phyloP scores from a whole-genome alignment of 2,113 vertebrate genomes.

The Cygnus buccinator region DNA sequence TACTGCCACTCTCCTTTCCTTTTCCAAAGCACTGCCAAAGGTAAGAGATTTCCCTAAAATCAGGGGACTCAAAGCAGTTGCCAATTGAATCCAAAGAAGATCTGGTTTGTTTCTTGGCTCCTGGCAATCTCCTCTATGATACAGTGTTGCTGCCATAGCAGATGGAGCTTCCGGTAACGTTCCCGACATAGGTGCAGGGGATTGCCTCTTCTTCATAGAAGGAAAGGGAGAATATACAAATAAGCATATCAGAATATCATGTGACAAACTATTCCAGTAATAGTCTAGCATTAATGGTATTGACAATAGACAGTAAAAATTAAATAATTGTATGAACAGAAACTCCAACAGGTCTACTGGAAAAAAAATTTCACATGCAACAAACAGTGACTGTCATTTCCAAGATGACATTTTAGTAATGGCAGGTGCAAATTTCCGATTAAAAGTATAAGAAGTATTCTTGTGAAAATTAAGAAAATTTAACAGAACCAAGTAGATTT shows the following conservation, averaged over 20 bases:
- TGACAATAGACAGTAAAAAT: neutral
- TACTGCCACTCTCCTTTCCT: neutral
- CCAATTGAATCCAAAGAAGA: conserved; percentile 95
- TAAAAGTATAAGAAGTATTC: neutral
- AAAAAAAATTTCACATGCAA: neutral
- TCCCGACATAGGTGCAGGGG: conserved; percentile 92
- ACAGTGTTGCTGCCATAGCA: conserved; percentile 96
- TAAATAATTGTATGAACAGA: neutral
- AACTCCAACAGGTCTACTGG: neutral
- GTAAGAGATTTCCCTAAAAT: conserved; percentile 3
- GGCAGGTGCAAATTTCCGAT: neutral
- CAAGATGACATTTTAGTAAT: neutral
- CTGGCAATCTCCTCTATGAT: conserved; percentile 97
- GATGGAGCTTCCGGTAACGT: conserved; percentile 92
- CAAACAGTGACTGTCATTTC: neutral
- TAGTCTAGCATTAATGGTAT: neutral
- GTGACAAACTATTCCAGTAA: neutral
- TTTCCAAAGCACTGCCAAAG: conserved; percentile 30
- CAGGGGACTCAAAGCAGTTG: conserved; percentile 86
- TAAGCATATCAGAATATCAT: neutral
- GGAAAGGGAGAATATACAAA: neutral
- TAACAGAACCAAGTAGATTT: neutral
- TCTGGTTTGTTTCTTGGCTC: conserved; percentile 91
- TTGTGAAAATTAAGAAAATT: neutral
- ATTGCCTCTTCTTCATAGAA: conserved; percentile 83